Base-by-base conservation (phyloP, 2,888 invertebrate genomes). In the Acronicta aceris region DNA sequence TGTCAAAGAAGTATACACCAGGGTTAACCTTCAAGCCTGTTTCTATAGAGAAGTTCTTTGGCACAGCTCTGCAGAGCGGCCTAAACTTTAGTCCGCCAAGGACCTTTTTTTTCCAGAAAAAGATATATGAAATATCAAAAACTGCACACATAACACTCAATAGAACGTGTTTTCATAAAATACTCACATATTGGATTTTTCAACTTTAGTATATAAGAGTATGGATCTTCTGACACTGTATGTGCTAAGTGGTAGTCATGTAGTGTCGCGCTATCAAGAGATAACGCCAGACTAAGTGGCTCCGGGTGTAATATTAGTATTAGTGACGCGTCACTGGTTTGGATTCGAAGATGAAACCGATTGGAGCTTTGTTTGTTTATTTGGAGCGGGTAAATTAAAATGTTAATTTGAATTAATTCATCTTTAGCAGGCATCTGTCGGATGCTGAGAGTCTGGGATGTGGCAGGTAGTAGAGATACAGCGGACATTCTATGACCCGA, bases 241-340 rank as follows among this genome's bases (percentile, higher is more conserved):
- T 12, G 21, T 21, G 27, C 13, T n/a, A 0, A 8, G 7, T 15
- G 6, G 5, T 12, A 1, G 6, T 1, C 0, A 10, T 0, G 2
- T 12, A 38, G 27, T 17, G 38, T n/a, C 38, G 10, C 9, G 30
- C 41, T 65, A 70, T 65, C 71, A 17, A 17, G 30, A 65, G 71
- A 70, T 70, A 70, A 60, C 69, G 60, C 51, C 65, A 71, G 65
- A 71, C 71, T 51, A 70, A 60, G 71, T 65, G 70, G 65, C 71
- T 70, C 65, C 65, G 60, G 41, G 71, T 65, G 71, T 60, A 60
- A 69, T 63, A 65, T 65, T 65, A 51, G 57, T 71, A 71, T 70
- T 60, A 65, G 60, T n/a, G 46, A 57, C 65, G 71, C 70, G 38
- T 60, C 65, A 16, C 47, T 65, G 59, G 17, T n/a, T 42, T 33